A percentile compares a stretch with the other conserved stretches of the same genome.
Conservation (phyloP, 2,888 invertebrate genomes). For the Yponomeuta cagnagella region DNA sequence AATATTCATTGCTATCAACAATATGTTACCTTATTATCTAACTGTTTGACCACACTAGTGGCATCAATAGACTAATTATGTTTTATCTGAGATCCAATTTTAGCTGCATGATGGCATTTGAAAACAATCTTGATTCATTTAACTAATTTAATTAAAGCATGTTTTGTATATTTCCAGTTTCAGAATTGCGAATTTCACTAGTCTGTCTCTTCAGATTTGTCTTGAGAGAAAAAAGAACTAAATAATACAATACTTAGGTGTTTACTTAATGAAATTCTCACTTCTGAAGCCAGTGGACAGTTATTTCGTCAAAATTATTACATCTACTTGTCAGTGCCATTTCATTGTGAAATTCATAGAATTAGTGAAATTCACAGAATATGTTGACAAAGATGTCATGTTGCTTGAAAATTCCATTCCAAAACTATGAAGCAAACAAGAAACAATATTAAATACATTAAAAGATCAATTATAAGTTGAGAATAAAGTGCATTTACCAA, state of each 20-base stretch:
- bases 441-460: neutral
- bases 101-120: constrained; percentile 24
- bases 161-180: neutral
- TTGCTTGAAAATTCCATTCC: constrained; percentile 13
- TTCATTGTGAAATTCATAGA: neutral
- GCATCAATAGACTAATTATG: neutral
- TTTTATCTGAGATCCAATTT: constrained; percentile 49
- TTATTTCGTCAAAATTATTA: constrained; percentile 30
- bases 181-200: too few relatives aligned
- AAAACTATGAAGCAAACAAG: constrained; percentile 7
- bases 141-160: constrained; percentile 13
- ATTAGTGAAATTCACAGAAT: neutral
- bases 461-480: neutral
- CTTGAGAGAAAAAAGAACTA: too few relatives aligned
- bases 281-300: neutral
- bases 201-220: too few relatives aligned
- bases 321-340: constrained; percentile 22
- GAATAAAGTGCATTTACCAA: constrained; percentile 9
- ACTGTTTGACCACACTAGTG: constrained; percentile 41
- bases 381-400: neutral
- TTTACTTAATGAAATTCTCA: neutral
- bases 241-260: too few relatives aligned
- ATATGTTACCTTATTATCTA: constrained; percentile 50
- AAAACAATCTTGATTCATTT: constrained; percentile 9
- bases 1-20: constrained; percentile 51